Evolutionary conservation across 2,888 invertebrate species (phyloP).

Genomic region (Drosophila meridiana): DNA sequence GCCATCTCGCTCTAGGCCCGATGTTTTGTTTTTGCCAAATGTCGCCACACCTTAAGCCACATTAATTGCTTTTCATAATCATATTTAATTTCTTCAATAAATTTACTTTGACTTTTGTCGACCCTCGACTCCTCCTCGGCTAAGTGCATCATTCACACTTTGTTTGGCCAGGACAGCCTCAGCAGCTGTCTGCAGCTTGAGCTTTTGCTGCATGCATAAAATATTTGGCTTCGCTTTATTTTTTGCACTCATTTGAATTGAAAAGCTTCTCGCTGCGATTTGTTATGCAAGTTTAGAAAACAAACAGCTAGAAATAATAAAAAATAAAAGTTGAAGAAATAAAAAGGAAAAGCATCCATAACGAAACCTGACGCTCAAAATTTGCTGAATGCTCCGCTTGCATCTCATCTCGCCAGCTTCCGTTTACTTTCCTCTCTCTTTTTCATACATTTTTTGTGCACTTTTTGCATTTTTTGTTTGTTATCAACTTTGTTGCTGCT

Average conservation of each 20-base stretch:
- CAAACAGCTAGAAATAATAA: constrained; percentile 45
- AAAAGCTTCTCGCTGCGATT: constrained; percentile 73
- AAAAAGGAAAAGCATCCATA: constrained; percentile 40
- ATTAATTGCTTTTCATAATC: constrained; percentile 54
- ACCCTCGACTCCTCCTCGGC: constrained; percentile 19
- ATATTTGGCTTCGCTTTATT: constrained; percentile 62
- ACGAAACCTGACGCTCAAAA: constrained; percentile 68
- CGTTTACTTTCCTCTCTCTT: constrained; percentile 23
- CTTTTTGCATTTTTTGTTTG: constrained; percentile 46
- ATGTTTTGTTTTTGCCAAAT: constrained; percentile 36
- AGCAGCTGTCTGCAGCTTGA: background rate
- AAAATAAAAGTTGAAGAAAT: constrained; percentile 17
- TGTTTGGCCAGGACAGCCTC: constrained; percentile 40
- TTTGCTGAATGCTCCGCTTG: constrained; percentile 62
- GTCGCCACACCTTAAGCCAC: constrained; percentile 24
- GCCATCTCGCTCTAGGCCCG: constrained; percentile 55
- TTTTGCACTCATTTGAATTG: constrained; percentile 66
- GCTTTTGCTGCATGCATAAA: constrained; percentile 62
- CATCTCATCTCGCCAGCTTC: constrained; percentile 28
- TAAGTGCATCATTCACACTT: constrained; percentile 70
- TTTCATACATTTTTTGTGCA: constrained; percentile 18
- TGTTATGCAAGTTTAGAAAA: constrained; percentile 76
- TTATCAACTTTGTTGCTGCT: constrained; percentile 73
- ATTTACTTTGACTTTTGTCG: constrained; percentile 32
- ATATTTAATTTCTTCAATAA: constrained; percentile 41